A percentile compares a stretch with the other conserved stretches of the same genome.
Conservation (phyloP, 2,888 invertebrate genomes). For the Conops quadrifasciatus region DNA sequence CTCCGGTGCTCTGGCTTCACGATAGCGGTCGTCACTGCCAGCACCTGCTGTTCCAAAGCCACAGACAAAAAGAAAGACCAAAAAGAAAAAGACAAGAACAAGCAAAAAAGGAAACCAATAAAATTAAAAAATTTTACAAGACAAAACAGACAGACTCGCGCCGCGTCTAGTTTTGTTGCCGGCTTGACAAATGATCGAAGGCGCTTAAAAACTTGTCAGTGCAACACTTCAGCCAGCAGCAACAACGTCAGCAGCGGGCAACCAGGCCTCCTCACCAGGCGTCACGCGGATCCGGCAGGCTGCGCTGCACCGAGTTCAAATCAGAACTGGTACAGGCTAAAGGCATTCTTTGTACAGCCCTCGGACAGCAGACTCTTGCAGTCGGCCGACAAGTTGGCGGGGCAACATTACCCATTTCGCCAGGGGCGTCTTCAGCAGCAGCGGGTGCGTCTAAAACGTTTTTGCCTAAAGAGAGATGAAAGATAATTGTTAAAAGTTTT, state of each 20-base stretch:
- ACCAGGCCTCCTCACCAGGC: slow-evolving; percentile 80
- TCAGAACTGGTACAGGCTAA: slow-evolving; percentile 98
- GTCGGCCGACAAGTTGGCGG: slow-evolving; percentile 88
- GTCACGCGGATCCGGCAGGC: slow-evolving; percentile 93
- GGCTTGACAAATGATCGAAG: slow-evolving; percentile 23
- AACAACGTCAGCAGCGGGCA: not conserved
- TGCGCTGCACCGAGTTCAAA: slow-evolving; percentile 92
- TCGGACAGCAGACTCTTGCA: slow-evolving; percentile 89
- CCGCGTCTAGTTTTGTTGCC: slow-evolving; percentile 33
- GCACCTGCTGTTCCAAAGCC: slow-evolving; percentile 71
- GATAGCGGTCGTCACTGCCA: slow-evolving; percentile 77
- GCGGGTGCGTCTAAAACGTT: slow-evolving; percentile 75
- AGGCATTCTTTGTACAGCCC: slow-evolving; percentile 97
- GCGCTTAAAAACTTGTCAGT: slow-evolving; percentile 23
- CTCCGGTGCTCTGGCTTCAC: no score
- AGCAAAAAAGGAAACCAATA: not conserved
- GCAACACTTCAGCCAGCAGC: not conserved
- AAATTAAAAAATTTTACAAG: not conserved
- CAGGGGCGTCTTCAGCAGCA: slow-evolving; percentile 70
- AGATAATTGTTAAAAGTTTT: not conserved
- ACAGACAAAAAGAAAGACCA: not conserved
- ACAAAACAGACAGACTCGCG: not conserved
- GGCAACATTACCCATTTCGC: slow-evolving; percentile 89
- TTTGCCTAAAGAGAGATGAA: slow-evolving; percentile 63
- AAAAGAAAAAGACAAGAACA: not conserved